phyloP scores from a whole-genome alignment of 1,140 invertebrate species.

The Apis laboriosa region DNA sequence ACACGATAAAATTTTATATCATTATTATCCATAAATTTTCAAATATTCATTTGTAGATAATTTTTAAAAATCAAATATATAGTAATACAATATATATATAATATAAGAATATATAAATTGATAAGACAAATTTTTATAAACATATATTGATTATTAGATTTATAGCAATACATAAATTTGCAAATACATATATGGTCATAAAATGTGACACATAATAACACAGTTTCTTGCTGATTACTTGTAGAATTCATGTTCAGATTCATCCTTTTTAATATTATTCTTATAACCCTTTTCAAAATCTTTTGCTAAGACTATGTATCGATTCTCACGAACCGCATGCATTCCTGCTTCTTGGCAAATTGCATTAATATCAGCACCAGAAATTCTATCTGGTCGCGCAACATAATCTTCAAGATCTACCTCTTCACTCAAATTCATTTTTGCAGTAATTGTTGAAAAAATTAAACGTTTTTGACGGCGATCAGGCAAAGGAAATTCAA shows the following conservation, averaged over 20 bases:
- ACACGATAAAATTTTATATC: not conserved
- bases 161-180: slow-evolving; percentile 47
- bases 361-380: slow-evolving; percentile 99
- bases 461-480: slow-evolving; percentile 98
- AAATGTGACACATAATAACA: slow-evolving; percentile 6
- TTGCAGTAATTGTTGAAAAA: slow-evolving; percentile 98
- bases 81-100: not conserved
- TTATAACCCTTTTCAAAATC: slow-evolving; percentile 99
- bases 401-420: slow-evolving; percentile 99
- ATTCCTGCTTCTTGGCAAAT: slow-evolving; percentile 99
- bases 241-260: slow-evolving; percentile 99
- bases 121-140: slow-evolving; percentile 33
- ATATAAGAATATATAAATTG: not conserved
- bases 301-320: slow-evolving; percentile 98
- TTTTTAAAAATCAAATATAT: not conserved
- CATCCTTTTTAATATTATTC: slow-evolving; percentile 99
- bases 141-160: slow-evolving; percentile 50
- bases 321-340: slow-evolving; percentile 99
- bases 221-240: slow-evolving; percentile 87
- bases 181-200: slow-evolving; percentile 39
- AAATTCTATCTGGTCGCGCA: slow-evolving; percentile 98
- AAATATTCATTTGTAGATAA: not conserved
- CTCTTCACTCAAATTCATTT: slow-evolving; percentile 99
- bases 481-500: slow-evolving; percentile 99
- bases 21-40: not conserved